Evolutionary conservation across 2,888 invertebrate genomes (phyloP), one percentile per base, ranked within the genome.

Genomic region (Dasypogon diadema): DNA sequence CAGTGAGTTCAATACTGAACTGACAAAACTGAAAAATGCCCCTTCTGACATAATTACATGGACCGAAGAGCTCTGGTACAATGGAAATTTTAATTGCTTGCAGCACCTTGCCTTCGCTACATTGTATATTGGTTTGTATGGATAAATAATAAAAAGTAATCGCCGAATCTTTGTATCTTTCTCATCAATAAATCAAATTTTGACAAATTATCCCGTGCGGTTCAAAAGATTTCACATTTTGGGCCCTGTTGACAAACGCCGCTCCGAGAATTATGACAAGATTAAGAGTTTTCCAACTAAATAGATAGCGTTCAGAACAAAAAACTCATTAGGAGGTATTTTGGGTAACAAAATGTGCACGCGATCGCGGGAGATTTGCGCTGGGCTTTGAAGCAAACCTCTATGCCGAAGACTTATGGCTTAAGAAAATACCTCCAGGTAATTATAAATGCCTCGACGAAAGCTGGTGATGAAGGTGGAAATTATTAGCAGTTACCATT

Each of bases 381-480:
- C n/a, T 42, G 42, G 42, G 42, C 42, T 42, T 42, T 42, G 8
- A 42, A 42, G 42, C 42, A 12, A 42, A 12, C 42, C n/a, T 42
- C 60, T 16, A 21, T 16, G 34, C 21, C 21, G 37, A 37, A 37
- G 60, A 60, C 37, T 60, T 60, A 60, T 37, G 60, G 21, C 37
- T 37, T 37, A 37, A 18, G n/a, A 37, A 60, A 6, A n/a, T 21
- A 60, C 37, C 60, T 60, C 18, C 16, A 30, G 60, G 37, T 37
- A 37, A 60, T 60, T 37, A 21, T 37, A 60, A 60, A 18, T 37
- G 12, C 16, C 37, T n/a, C 60, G 37, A 60, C 37, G 60, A 60
- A 60, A 60, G 60, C 60, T 16, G 12, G 18, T 60, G 60, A 37
- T 60, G 60, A 37, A 60, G 60, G 37, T 60, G 21, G 37, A 60